Evolutionary conservation across 2,113 vertebrate genomes (phyloP).

Genomic region (Mormyrus iriodes): DNA sequence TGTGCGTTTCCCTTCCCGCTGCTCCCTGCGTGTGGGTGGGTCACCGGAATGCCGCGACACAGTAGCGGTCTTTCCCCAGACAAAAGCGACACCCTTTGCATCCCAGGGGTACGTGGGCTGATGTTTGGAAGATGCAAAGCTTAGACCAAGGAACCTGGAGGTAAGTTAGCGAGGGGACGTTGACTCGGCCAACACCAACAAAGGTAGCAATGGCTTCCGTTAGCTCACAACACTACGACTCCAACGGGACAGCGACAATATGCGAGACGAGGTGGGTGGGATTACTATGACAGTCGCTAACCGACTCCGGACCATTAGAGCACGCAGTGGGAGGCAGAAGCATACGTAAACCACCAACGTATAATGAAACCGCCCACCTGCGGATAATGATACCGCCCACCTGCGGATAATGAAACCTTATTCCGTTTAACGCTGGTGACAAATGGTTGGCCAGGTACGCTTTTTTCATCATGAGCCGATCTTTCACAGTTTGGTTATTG

Average conservation of each 20-base stretch:
- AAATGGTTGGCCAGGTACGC: neutral
- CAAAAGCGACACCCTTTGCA: neutral
- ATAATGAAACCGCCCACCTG: no score
- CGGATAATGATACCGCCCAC: neutral
- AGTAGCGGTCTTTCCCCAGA: neutral
- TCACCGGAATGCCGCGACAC: neutral
- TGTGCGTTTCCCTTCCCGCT: neutral
- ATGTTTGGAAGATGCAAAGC: neutral
- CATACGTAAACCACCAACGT: neutral
- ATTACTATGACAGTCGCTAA: neutral
- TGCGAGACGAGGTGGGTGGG: neutral
- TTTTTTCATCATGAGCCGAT: neutral
- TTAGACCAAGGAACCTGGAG: neutral
- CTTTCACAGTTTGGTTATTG: neutral
- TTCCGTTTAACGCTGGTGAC: neutral
- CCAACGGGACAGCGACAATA: neutral
- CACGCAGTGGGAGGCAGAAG: neutral
- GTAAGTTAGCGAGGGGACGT: neutral
- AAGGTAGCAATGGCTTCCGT: neutral
- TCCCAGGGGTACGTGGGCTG: neutral
- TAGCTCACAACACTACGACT: neutral
- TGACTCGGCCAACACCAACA: neutral
- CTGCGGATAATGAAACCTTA: neutral
- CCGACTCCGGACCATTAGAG: neutral
- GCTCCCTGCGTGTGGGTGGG: neutral